These are phyloP conservation scores for Drosophila acutilabella DNA, from an alignment of 2,888 invertebrate genomes.

Conservation along the genomic window DNA sequence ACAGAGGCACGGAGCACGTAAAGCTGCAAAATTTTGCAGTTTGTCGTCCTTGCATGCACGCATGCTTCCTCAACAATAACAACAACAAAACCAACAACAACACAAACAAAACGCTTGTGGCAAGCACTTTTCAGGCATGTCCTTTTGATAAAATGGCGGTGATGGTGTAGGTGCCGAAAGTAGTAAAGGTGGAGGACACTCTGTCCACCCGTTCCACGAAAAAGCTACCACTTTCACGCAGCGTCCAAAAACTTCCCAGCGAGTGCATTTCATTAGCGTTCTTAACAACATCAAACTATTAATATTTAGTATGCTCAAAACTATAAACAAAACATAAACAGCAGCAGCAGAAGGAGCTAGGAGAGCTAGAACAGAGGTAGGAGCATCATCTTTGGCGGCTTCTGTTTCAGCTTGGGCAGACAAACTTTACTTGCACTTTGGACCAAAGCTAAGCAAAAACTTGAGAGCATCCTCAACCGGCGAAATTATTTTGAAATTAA, in stretches of 20 bases:
- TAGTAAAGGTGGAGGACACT: slow-evolving; percentile 46
- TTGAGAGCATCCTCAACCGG: slow-evolving; percentile 44
- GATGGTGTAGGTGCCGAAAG: slow-evolving; percentile 30
- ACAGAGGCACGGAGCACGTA: slow-evolving; percentile 54
- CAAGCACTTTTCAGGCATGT: slow-evolving; percentile 67
- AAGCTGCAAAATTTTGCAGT: slow-evolving; percentile 64
- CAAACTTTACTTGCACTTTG: slow-evolving; percentile 59
- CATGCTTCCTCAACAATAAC: slow-evolving; percentile 57
- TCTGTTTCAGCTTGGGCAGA: slow-evolving; percentile 45
- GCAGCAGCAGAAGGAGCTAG: slow-evolving; percentile 16
- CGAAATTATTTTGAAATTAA: slow-evolving; percentile 76
- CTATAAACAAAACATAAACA: slow-evolving; percentile 68
- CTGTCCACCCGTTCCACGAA: slow-evolving; percentile 23
- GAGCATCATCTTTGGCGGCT: slow-evolving; percentile 19
- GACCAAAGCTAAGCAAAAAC: slow-evolving; percentile 53
- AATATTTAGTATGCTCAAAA: slow-evolving; percentile 61
- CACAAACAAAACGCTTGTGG: slow-evolving; percentile 61
- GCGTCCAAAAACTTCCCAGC: slow-evolving; percentile 19
- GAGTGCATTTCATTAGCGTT: slow-evolving; percentile 74
- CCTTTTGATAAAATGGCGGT: slow-evolving; percentile 22
- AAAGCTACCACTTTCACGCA: slow-evolving; percentile 36
- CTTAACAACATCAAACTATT: slow-evolving; percentile 73
- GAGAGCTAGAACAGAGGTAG: background rate
- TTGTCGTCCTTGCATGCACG: slow-evolving; percentile 75
- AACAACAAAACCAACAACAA: slow-evolving; percentile 19